Evolutionary conservation across 2,113 vertebrate genomes (phyloP).

Genomic region (Hippocampus guttulatus): DNA sequence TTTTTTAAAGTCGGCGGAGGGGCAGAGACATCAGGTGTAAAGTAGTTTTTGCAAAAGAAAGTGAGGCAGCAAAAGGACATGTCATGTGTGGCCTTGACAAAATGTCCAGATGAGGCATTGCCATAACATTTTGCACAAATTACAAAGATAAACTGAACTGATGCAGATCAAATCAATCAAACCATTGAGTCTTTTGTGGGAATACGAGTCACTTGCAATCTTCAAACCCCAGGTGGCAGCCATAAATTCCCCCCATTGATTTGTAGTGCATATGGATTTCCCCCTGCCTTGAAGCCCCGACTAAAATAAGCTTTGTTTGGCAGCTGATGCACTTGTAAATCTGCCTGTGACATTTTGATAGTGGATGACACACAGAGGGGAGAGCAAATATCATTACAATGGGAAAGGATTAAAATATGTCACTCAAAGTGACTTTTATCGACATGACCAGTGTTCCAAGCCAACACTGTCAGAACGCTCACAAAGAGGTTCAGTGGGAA

Average conservation of each 20-base stretch:
- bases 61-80: not conserved
- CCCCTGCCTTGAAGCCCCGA: slow-evolving; percentile 30
- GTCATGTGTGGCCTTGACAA: not conserved
- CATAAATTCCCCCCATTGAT: slow-evolving; percentile 64
- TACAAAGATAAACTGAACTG: slow-evolving; percentile 2
- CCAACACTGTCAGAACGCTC: slow-evolving; percentile 12
- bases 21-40: not conserved
- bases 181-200: slow-evolving; percentile 35
- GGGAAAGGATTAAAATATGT: slow-evolving; percentile 66
- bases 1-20: not conserved
- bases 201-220: slow-evolving; percentile 31
- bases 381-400: slow-evolving; percentile 67
- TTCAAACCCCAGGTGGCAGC: slow-evolving; percentile 48
- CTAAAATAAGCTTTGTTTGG: slow-evolving; percentile 74
- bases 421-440: slow-evolving; percentile 65
- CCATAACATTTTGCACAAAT: slow-evolving; percentile 3
- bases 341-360: slow-evolving; percentile 75
- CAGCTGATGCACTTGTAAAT: slow-evolving; percentile 65
- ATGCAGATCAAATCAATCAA: slow-evolving; percentile 16
- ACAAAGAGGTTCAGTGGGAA: not conserved
- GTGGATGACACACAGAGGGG: slow-evolving; percentile 47
- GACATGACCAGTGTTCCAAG: slow-evolving; percentile 34
- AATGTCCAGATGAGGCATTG: not conserved
- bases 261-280: slow-evolving; percentile 67
- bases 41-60: not conserved